A percentile compares a stretch with the other conserved stretches of the same genome.
phyloP scores from a whole-genome alignment of 2,888 invertebrate genomes.

The Drosophila nr. perissopoda region DNA sequence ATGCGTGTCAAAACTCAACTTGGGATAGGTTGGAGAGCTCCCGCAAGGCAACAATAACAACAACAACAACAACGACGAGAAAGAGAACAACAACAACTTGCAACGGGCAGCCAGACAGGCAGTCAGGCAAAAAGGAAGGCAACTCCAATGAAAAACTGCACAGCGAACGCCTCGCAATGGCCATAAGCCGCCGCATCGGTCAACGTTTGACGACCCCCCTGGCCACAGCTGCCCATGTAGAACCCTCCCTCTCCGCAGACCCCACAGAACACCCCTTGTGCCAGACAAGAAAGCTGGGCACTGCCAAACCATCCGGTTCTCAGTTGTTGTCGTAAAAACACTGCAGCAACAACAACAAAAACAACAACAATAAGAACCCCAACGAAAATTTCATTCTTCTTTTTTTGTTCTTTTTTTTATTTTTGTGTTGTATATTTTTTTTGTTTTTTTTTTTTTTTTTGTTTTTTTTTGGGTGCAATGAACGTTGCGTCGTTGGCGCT shows the following conservation, averaged over 20 bases:
- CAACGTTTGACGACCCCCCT: conserved; percentile 62
- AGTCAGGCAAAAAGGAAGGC: conserved; percentile 26
- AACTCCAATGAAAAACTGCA: conserved; percentile 40
- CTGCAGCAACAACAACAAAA: conserved; percentile 36
- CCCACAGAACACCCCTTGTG: neutral
- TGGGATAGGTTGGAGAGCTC: conserved; percentile 83
- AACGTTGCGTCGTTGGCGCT: conserved; percentile 66
- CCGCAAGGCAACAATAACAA: conserved; percentile 69
- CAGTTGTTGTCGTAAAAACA: conserved; percentile 54
- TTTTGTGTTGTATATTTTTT: conserved; percentile 32
- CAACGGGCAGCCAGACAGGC: conserved; percentile 31
- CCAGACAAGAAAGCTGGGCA: conserved; percentile 22
- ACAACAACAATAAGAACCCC: conserved; percentile 43
- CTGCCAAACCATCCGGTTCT: conserved; percentile 74
- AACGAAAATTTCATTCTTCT: conserved; percentile 78
- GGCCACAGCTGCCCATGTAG: conserved; percentile 24
- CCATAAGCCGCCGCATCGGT: conserved; percentile 65
- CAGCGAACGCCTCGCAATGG: conserved; percentile 65
- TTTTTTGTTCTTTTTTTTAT: conserved; percentile 47
- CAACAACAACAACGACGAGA: conserved; percentile 22
- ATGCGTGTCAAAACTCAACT: conserved; percentile 83
- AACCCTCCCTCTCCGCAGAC: neutral
- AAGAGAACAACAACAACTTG: conserved; percentile 28
- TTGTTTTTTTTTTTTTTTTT: conserved; percentile 20
- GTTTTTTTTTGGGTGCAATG: conserved; percentile 72